Base-by-base conservation (phyloP, 2,113 vertebrate genomes). In the Echinops telfairi region DNA sequence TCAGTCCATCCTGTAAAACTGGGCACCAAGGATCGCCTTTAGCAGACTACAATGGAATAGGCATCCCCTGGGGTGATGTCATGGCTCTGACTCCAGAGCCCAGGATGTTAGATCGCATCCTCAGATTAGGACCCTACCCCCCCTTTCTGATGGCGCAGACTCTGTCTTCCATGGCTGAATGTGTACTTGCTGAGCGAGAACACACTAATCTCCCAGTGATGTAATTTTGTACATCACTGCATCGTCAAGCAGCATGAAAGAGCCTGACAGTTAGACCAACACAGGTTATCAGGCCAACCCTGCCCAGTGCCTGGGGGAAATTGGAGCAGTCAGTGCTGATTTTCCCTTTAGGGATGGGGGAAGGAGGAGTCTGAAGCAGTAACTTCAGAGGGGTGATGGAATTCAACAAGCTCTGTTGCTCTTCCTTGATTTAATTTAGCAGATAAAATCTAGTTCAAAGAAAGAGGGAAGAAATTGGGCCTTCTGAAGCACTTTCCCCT, bases 171-270 rank as follows among this genome's bases (percentile, higher is more conserved):
- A 81, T 68, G 36, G 38, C 57, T 87, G 89, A 89, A 86, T 86
- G 88, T 77, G 31, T 53, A 47, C 57, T 89, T 91, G 88, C 68
- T 92, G 89, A 89, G 73, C 86, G 87, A 95, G 78, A 73, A n/a
- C 47, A 53, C 23, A 20, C 82, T 95, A 92, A 96, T 83, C 47
- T 78, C 9, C 70, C 4, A 38, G 53, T 33, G 31, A 93, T 23
- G 17, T 22, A 53, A 73, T 64, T 57, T 2, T 29, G 80, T 71
- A 40, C 20, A 83, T 70, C 16, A 84, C 14, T 86, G 19, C 36
- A 66, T 66, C 93, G n/a, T 79, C 85, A 83, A 31, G 33, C 40
- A 40, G 40, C 40, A 40, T 40, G 40, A 40, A 40, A 40, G 10
- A 40, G 31, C 62, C 43, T 29, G 64, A 85, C 83, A 92, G 40